Percentiles rank a stretch among this genome's conserved stretches.
Evolutionary conservation across 1,140 invertebrate genomes (phyloP).

Genomic region (Arctopsyche grandis): DNA sequence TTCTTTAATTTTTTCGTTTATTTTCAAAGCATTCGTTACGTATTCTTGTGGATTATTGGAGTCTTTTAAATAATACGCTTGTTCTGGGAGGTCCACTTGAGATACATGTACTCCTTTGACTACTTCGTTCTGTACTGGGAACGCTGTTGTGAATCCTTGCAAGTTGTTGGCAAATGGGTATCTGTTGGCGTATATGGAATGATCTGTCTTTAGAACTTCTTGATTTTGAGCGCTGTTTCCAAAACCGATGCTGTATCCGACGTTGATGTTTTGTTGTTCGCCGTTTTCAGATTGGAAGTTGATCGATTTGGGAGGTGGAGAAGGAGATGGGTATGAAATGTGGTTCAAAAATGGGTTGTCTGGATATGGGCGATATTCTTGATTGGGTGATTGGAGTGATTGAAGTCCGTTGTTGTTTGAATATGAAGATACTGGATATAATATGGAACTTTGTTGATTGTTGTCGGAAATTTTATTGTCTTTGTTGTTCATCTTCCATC

Average conservation of each 20-base stretch:
- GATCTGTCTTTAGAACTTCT: constrained; percentile 39
- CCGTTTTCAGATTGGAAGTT: constrained; percentile 61
- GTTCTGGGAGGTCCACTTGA: constrained; percentile 47
- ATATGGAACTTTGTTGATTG: not conserved
- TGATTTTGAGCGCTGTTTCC: constrained; percentile 41
- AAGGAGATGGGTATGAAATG: constrained; percentile 52
- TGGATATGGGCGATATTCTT: constrained; percentile 52
- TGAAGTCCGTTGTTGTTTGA: constrained; percentile 35
- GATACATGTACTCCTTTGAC: constrained; percentile 52
- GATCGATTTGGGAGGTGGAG: constrained; percentile 44
- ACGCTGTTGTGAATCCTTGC: constrained; percentile 46
- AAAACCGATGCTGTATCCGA: constrained; percentile 54
- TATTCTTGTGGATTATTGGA: constrained; percentile 60
- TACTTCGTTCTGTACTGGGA: constrained; percentile 42
- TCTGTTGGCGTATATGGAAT: constrained; percentile 42
- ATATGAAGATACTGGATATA: constrained; percentile 37
- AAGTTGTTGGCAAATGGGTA: constrained; percentile 39
- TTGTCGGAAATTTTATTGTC: constrained; percentile 10
- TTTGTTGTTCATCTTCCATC: constrained; percentile 64
- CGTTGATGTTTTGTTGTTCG: constrained; percentile 59
- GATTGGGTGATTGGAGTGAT: constrained; percentile 36
- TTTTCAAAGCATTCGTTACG: constrained; percentile 62
- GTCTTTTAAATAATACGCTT: constrained; percentile 42
- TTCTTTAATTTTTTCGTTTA: constrained; percentile 62
- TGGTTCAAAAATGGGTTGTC: constrained; percentile 58